phyloP scores from a whole-genome alignment of 2,113 vertebrate species.

The Cranoglanis bouderius region DNA sequence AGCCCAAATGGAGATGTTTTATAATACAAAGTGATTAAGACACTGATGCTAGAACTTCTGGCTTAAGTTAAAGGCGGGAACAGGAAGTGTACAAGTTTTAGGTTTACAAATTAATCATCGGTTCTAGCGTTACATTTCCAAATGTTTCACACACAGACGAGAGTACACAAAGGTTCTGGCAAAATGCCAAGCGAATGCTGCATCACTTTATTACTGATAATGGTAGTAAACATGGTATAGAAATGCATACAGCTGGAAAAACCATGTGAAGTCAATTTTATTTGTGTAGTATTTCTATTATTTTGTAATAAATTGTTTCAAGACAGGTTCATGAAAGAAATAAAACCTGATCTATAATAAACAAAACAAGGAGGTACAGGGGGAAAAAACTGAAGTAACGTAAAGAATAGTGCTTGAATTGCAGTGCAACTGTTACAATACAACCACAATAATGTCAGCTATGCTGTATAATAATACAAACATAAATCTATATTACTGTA shows the following conservation, averaged over 20 bases:
- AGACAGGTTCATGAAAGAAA: not conserved
- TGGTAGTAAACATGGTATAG: not conserved
- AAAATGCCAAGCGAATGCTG: not conserved
- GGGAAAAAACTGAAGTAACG: not conserved
- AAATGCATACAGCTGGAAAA: not conserved
- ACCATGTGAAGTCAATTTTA: not conserved
- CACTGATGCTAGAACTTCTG: slow-evolving; percentile 21
- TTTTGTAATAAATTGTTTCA: not conserved
- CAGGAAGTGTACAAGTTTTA: slow-evolving; percentile 18
- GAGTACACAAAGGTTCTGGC: not conserved
- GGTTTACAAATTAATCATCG: slow-evolving; percentile 16
- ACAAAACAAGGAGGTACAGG: not conserved
- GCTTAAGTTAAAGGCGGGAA: slow-evolving; percentile 10
- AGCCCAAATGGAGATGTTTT: not conserved
- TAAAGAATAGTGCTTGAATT: too few species aligned
- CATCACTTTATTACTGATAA: not conserved
- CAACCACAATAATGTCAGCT: not conserved
- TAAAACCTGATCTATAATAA: not conserved
- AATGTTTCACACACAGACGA: not conserved
- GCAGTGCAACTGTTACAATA: not conserved
- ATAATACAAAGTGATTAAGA: slow-evolving; percentile 31
- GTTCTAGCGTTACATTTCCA: slow-evolving; percentile 22
- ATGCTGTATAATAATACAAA: not conserved
- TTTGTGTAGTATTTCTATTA: not conserved
- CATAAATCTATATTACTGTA: not conserved